phyloP scores from a whole-genome alignment of 1,140 invertebrate species.

The Atta texana region DNA sequence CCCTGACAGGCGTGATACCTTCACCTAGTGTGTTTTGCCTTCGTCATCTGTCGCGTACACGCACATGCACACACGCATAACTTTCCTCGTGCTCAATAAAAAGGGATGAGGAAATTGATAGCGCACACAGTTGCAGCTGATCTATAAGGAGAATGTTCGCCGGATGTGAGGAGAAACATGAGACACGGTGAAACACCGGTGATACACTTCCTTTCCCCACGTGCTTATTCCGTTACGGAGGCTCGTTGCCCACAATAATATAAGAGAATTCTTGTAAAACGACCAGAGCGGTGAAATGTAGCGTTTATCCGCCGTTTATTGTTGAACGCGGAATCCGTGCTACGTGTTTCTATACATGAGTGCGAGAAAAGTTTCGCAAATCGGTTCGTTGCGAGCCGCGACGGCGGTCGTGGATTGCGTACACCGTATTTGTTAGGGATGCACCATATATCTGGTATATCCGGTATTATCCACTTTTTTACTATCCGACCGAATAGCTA shows the following conservation, averaged over 20 bases:
- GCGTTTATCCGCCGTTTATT: slow-evolving; percentile 1
- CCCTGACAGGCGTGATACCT: neutral
- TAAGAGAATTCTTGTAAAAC: slow-evolving; percentile 34
- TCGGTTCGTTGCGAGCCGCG: neutral
- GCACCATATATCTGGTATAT: too few species aligned
- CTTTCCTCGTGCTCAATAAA: slow-evolving; percentile 38
- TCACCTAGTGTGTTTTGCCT: neutral
- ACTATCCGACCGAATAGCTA: too few species aligned
- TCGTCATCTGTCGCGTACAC: neutral
- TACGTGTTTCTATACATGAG: neutral
- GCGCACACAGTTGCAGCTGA: slow-evolving; percentile 26
- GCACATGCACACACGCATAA: neutral
- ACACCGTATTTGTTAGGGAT: neutral
- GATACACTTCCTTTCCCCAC: neutral
- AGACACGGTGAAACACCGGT: neutral
- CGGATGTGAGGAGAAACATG: slow-evolving; percentile 34
- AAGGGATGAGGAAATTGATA: slow-evolving; percentile 25
- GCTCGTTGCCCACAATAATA: neutral
- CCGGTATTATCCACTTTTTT: too few species aligned
- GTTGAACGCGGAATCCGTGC: neutral
- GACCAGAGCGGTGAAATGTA: neutral
- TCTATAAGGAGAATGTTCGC: slow-evolving; percentile 33
- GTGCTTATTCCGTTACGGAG: slow-evolving; percentile 10
- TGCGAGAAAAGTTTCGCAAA: slow-evolving; percentile 4
- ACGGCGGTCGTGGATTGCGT: neutral